Percentiles rank a stretch among this genome's conserved stretches.
These are phyloP conservation scores for Ptychobarbus kaznakovi DNA, from an alignment of 2,797 vertebrate species.

Conservation along the genomic window DNA sequence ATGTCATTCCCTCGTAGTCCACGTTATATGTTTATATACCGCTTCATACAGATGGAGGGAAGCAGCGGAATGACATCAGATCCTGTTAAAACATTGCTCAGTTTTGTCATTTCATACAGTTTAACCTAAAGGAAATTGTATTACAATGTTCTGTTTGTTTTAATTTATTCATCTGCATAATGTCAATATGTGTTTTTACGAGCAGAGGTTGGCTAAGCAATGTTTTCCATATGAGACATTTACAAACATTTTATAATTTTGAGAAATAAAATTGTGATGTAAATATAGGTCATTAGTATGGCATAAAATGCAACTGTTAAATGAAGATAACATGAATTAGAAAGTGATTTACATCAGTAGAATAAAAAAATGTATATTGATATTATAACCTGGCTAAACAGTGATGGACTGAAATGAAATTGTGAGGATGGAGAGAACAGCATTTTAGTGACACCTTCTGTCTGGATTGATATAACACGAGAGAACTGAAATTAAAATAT, in stretches of 20 bases:
- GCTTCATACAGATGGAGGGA: background rate
- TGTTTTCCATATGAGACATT: background rate
- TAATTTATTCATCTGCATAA: background rate
- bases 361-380: too few species aligned
- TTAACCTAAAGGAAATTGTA: background rate
- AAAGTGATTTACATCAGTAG: background rate
- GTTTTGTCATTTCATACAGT: background rate
- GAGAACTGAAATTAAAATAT: conserved; percentile 3
- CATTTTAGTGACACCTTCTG: conserved; percentile 56
- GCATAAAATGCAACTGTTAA: background rate
- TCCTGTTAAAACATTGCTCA: background rate
- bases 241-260: background rate
- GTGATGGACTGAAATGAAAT: background rate
- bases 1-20: background rate
- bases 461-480: conserved; percentile 25
- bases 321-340: background rate
- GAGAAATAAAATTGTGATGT: background rate
- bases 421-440: conserved; percentile 14
- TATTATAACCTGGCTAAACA: conserved; percentile 3
- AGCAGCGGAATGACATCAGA: background rate
- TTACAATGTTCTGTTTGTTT: background rate
- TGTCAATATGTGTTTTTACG: background rate
- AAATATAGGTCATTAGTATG: background rate
- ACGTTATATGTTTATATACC: background rate
- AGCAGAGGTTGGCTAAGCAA: background rate